These are phyloP conservation scores for Neopelma chrysocephalum DNA, from an alignment of 2,797 vertebrate genomes.

Conservation along the genomic window DNA sequence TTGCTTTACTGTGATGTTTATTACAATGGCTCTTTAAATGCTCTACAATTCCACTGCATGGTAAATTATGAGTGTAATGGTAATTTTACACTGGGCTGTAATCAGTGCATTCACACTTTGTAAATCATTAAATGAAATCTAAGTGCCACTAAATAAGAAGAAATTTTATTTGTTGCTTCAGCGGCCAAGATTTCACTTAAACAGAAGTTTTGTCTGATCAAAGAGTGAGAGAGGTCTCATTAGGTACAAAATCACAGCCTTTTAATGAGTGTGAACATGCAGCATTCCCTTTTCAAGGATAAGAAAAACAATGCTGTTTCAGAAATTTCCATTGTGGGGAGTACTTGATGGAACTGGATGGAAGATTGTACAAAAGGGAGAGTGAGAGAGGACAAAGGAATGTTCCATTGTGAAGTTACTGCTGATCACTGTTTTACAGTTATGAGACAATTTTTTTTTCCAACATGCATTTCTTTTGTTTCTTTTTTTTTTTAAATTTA, in stretches of 20 bases:
- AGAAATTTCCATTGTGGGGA: background rate
- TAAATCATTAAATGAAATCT: background rate
- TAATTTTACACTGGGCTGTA: background rate
- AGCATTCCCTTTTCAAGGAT: background rate
- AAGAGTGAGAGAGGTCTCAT: background rate
- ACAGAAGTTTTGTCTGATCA: background rate
- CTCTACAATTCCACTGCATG: background rate
- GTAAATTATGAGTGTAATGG: background rate
- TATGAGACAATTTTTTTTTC: background rate
- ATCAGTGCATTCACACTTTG: background rate
- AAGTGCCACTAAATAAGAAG: background rate
- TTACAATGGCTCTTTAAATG: conserved; percentile 19
- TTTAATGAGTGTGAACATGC: background rate
- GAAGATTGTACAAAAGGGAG: background rate
- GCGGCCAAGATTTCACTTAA: background rate
- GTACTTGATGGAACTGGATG: background rate
- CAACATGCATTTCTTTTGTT: background rate
- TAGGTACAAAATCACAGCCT: background rate
- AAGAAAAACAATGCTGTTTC: background rate
- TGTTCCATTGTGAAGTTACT: background rate
- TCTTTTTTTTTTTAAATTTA: background rate
- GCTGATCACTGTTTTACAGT: background rate
- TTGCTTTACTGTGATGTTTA: conserved; percentile 54
- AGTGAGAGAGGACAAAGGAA: background rate
- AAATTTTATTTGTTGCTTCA: background rate